Percentiles rank a stretch among this genome's conserved stretches.
phyloP scores from a whole-genome alignment of 2,797 vertebrate species.

The Danio aesculapii region DNA sequence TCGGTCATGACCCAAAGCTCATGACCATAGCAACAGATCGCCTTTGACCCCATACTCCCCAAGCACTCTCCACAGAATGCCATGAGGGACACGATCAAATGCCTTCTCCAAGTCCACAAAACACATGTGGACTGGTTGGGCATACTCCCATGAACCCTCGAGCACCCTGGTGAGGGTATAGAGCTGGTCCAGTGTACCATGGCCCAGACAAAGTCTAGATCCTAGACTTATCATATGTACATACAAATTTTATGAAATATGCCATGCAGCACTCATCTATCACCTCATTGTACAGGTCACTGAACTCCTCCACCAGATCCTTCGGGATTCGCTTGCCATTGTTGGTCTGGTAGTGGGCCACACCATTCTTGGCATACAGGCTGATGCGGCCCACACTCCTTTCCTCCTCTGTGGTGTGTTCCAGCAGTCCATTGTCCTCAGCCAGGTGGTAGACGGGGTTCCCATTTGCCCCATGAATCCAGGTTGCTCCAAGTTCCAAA shows the following conservation, averaged over 20 bases:
- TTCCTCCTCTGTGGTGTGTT: slow-evolving; percentile 93
- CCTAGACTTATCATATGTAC: too few relatives aligned
- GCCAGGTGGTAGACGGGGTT: slow-evolving; percentile 99
- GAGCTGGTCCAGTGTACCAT: too few relatives aligned
- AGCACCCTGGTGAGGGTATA: too few relatives aligned
- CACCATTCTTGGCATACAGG: slow-evolving; percentile 95
- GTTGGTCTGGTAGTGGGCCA: slow-evolving; percentile 97
- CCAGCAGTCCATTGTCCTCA: slow-evolving; percentile 95
- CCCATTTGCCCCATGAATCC: slow-evolving; percentile 98
- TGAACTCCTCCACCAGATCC: slow-evolving; percentile 99
- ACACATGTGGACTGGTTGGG: too few relatives aligned
- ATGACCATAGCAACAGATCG: too few relatives aligned
- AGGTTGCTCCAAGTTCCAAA: slow-evolving; percentile 99
- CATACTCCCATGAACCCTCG: too few relatives aligned
- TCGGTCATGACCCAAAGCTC: too few relatives aligned
- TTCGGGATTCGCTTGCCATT: slow-evolving; percentile 93
- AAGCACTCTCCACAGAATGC: too few relatives aligned
- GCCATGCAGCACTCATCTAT: background rate
- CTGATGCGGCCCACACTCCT: slow-evolving; percentile 96
- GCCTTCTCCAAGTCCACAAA: too few relatives aligned
- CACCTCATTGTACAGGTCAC: slow-evolving; percentile 99
- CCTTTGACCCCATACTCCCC: too few relatives aligned
- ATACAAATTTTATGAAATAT: background rate
- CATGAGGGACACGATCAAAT: too few relatives aligned
- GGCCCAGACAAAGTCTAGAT: too few relatives aligned